phyloP scores from a whole-genome alignment of 2,888 invertebrate genomes.

The Pseudanteris insignis region DNA sequence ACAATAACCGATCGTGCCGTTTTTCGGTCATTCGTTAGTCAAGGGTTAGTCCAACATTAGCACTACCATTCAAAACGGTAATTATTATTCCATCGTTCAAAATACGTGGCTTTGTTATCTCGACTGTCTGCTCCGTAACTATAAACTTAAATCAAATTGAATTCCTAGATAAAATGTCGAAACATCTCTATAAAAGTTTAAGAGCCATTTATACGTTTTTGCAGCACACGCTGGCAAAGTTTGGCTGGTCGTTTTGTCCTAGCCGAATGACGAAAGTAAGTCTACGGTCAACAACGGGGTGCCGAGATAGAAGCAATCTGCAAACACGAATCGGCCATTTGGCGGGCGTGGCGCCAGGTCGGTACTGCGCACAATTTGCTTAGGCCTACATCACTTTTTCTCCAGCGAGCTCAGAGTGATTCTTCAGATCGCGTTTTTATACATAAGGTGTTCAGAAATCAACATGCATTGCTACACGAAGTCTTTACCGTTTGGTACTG shows the following conservation, averaged over 20 bases:
- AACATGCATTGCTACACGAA: conserved; percentile 26
- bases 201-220: conserved; percentile 20
- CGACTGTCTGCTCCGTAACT: too few species aligned
- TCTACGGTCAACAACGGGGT: conserved; percentile 58
- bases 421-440: conserved; percentile 31
- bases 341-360: conserved; percentile 58
- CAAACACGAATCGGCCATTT: conserved; percentile 66
- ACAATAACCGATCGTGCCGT: too few species aligned
- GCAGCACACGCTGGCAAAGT: conserved; percentile 13
- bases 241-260: conserved; percentile 28
- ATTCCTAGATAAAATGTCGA: too few species aligned
- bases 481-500: conserved; percentile 3
- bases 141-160: too few species aligned
- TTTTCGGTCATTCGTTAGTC: too few species aligned
- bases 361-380: conserved; percentile 54
- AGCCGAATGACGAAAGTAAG: conserved; percentile 62
- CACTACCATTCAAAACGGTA: too few species aligned
- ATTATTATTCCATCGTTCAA: too few species aligned
- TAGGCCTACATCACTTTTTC: conserved; percentile 52
- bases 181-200: too few species aligned
- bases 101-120: too few species aligned
- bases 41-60: too few species aligned
- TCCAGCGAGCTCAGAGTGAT: conserved; percentile 44
- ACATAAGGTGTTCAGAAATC: conserved; percentile 42
- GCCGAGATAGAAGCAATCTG: conserved; percentile 65